These are phyloP conservation scores for Bursaphelenchus mucronatus DNA, from an alignment of 1,140 invertebrate species.

Conservation along the genomic window DNA sequence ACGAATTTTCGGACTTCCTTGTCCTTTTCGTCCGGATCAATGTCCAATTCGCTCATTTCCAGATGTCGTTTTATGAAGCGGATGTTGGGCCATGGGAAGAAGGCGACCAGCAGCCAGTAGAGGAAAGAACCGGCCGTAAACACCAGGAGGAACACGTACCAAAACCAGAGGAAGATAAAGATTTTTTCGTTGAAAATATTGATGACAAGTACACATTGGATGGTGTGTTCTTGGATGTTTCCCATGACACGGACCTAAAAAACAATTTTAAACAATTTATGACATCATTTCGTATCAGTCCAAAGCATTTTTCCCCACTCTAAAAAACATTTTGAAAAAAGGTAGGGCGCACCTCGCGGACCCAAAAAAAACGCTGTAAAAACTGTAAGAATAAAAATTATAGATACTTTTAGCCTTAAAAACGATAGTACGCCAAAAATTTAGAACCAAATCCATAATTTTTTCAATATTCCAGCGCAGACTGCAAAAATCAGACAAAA, in stretches of 20 bases:
- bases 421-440: no score
- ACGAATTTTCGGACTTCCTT: slow-evolving; percentile 60
- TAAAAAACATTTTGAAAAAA: neutral
- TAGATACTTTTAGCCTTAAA: no score
- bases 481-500: no score
- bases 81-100: slow-evolving; percentile 46
- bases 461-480: no score
- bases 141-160: slow-evolving; percentile 63
- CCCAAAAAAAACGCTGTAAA: no score
- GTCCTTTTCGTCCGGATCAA: slow-evolving; percentile 46
- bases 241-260: slow-evolving; percentile 57
- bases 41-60: slow-evolving; percentile 54
- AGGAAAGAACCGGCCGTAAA: slow-evolving; percentile 60
- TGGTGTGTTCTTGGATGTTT: slow-evolving; percentile 62
- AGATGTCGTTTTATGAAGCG: slow-evolving; percentile 53
- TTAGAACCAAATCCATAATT: no score
- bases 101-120: slow-evolving; percentile 49
- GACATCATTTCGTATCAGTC: neutral
- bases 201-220: slow-evolving; percentile 66
- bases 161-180: slow-evolving; percentile 65
- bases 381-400: no score
- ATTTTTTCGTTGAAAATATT: slow-evolving; percentile 66
- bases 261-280: neutral
- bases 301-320: neutral
- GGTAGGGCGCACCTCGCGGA: neutral